These are phyloP conservation scores for Parauchenoglanis ngamensis DNA, from an alignment of 2,797 vertebrate genomes.

Conservation along the genomic window DNA sequence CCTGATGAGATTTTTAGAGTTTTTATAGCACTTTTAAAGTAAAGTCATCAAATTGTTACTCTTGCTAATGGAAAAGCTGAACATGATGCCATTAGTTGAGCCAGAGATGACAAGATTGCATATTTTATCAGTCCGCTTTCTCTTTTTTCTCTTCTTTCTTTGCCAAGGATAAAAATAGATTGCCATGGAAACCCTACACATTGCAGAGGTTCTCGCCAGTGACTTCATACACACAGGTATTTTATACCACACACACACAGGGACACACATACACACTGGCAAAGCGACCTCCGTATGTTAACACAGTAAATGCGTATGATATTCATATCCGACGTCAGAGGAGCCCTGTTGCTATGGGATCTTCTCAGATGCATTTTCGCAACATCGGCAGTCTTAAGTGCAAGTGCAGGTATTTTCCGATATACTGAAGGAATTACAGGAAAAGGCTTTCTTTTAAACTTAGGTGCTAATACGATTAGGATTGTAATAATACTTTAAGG, in stretches of 20 bases:
- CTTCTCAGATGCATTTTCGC: not conserved
- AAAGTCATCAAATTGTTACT: constrained; percentile 8
- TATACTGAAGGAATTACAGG: not conserved
- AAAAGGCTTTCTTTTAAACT: not conserved
- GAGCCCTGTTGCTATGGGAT: constrained; percentile 41
- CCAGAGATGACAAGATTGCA: constrained; percentile 64
- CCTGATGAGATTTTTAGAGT: too few relatives aligned
- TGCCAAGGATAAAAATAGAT: constrained; percentile 76
- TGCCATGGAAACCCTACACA: constrained; percentile 82
- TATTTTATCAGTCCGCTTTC: constrained; percentile 74
- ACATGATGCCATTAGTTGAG: constrained; percentile 16
- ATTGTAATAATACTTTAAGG: not conserved
- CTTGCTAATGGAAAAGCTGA: constrained; percentile 24
- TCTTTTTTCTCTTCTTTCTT: constrained; percentile 24
- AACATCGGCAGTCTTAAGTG: not conserved
- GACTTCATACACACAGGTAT: constrained; percentile 26
- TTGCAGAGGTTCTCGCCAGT: constrained; percentile 62
- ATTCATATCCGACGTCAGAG: constrained; percentile 21
- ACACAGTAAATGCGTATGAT: constrained; percentile 2
- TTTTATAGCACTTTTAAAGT: too few relatives aligned
- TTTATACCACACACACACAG: not conserved
- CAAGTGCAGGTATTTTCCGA: not conserved
- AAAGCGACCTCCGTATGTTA: constrained; percentile 19
- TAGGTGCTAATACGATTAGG: not conserved
- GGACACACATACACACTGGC: not conserved